These are phyloP conservation scores for Drosophila orosa DNA, from an alignment of 1,140 invertebrate species.

Conservation along the genomic window DNA sequence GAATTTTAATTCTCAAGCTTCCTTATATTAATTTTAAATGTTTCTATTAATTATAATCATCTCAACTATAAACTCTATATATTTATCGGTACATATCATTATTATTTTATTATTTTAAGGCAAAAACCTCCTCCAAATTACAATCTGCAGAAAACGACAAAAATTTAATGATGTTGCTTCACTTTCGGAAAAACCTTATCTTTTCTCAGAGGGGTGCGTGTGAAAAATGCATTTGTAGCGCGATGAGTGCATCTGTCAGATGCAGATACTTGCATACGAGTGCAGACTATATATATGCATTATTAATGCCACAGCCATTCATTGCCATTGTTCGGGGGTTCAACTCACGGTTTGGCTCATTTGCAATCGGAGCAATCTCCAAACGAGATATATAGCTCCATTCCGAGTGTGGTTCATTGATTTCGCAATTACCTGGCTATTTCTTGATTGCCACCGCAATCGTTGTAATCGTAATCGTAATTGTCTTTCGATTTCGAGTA, in stretches of 20 bases:
- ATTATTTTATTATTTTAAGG: background rate
- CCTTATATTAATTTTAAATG: background rate
- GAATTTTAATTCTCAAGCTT: too few relatives aligned
- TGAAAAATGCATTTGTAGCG: constrained; percentile 60
- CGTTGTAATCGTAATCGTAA: constrained; percentile 23
- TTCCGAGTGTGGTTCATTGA: constrained; percentile 57
- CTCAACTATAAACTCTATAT: background rate
- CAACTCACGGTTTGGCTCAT: constrained; percentile 49
- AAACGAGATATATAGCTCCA: constrained; percentile 6
- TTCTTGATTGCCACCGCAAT: constrained; percentile 33
- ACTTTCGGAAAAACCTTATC: constrained; percentile 29
- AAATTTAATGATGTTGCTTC: constrained; percentile 38
- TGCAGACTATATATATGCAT: constrained; percentile 22
- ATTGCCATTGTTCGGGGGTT: constrained; percentile 59
- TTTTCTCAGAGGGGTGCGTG: constrained; percentile 58
- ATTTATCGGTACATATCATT: background rate
- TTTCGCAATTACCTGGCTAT: constrained; percentile 52
- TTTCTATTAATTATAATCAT: background rate
- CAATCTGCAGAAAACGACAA: background rate
- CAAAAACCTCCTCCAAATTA: background rate
- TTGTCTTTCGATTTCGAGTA: constrained; percentile 52
- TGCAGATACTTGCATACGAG: constrained; percentile 25
- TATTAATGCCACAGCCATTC: constrained; percentile 56
- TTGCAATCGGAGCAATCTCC: constrained; percentile 35
- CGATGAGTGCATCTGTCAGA: constrained; percentile 50